These are phyloP conservation scores for Myopa testacea DNA, from an alignment of 2,888 invertebrate genomes.

Conservation along the genomic window DNA sequence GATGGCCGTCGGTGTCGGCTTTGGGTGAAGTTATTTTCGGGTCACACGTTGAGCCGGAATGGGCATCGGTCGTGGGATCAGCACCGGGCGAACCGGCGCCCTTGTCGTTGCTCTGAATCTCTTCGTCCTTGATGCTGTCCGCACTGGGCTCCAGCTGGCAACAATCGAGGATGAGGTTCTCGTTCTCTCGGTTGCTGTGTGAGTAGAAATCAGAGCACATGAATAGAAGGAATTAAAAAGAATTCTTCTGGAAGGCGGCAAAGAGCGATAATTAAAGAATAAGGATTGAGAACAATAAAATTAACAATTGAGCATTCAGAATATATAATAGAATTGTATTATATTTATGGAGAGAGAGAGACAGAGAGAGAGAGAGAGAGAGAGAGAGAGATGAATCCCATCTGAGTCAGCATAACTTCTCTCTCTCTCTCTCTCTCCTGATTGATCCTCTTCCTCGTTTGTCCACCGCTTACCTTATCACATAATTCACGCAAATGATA, in stretches of 20 bases:
- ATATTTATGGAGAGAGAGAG: neutral
- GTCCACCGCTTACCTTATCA: conserved; percentile 80
- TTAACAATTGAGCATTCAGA: too few species aligned
- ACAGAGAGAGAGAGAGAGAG: neutral
- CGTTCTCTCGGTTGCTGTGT: conserved; percentile 76
- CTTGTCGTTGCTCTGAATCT: conserved; percentile 76
- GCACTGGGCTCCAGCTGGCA: conserved; percentile 90
- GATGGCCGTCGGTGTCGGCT: conserved; percentile 62
- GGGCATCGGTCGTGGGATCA: conserved; percentile 74
- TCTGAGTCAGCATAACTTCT: too few species aligned
- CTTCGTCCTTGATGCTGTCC: conserved; percentile 82
- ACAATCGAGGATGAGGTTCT: conserved; percentile 92
- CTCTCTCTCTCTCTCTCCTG: neutral
- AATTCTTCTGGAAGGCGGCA: too few species aligned
- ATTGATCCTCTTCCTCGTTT: too few species aligned
- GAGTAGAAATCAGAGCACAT: neutral
- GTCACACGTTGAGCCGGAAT: conserved; percentile 62
- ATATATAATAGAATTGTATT: too few species aligned
- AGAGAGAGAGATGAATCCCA: neutral
- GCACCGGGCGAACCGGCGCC: conserved; percentile 92
- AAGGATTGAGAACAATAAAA: neutral
- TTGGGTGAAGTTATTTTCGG: conserved; percentile 67
- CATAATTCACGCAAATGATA: conserved; percentile 97
- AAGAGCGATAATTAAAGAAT: neutral
- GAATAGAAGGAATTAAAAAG: neutral